Evolutionary conservation across 2,113 vertebrate species (phyloP).

Genomic region (Promerops cafer): DNA sequence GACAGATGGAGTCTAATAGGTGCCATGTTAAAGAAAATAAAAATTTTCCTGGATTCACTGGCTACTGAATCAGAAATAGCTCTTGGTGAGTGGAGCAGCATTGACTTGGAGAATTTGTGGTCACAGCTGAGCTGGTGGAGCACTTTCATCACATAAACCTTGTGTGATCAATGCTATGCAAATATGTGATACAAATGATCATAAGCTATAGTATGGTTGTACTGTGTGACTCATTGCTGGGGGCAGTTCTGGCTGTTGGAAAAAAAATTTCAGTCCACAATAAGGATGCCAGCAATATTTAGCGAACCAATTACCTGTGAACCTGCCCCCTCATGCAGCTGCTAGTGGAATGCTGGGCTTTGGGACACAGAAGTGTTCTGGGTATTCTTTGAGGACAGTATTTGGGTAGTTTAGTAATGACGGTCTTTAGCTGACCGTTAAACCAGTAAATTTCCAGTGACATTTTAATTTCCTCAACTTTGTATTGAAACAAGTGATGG

Average conservation of each 20-base stretch:
- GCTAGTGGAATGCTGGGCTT: not conserved
- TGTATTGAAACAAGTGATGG: not conserved
- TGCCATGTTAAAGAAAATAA: not conserved
- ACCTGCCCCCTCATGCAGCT: fast-evolving
- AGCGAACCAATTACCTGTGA: not conserved
- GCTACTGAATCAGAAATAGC: not conserved
- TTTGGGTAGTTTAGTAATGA: not conserved
- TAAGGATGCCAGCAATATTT: not conserved
- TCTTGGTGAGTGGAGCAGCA: not conserved
- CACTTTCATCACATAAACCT: not conserved
- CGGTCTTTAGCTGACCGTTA: not conserved
- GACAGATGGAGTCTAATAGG: not conserved
- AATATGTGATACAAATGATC: not conserved
- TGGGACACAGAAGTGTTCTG: not conserved
- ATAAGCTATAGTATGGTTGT: not conserved
- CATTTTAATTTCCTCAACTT: not conserved
- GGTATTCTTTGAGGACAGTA: not conserved
- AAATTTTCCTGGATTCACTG: not conserved
- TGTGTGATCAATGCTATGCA: not conserved
- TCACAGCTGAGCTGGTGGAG: not conserved
- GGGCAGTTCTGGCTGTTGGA: not conserved
- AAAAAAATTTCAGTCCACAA: not conserved
- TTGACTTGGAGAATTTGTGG: not conserved
- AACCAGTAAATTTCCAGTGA: not conserved
- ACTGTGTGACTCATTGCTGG: not conserved